A percentile compares a stretch with the other conserved stretches of the same genome.
These are phyloP conservation scores for Rhinogobio ventralis DNA, from an alignment of 2,797 vertebrate species.

Conservation along the genomic window DNA sequence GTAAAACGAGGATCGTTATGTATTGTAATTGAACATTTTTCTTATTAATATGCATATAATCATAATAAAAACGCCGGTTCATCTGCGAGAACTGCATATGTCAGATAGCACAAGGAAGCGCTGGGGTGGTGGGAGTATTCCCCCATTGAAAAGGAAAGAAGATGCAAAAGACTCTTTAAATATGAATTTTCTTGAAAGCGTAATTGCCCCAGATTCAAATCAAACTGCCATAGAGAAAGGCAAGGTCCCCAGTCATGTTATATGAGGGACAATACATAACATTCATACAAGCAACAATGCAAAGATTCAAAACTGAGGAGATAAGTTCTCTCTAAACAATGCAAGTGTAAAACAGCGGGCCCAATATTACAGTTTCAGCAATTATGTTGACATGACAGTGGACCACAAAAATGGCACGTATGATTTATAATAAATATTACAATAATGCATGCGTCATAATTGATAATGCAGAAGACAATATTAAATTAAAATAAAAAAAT, in stretches of 20 bases:
- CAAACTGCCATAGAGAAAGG: neutral
- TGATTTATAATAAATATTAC: constrained; percentile 20
- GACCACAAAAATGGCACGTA: neutral
- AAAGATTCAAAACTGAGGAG: neutral
- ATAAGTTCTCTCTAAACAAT: neutral
- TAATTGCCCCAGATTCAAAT: constrained; percentile 73
- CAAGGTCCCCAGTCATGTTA: neutral
- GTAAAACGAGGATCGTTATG: neutral
- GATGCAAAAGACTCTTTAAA: constrained; percentile 73
- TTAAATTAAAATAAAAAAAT: neutral
- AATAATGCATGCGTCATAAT: constrained; percentile 7
- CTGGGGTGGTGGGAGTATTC: constrained; percentile 31
- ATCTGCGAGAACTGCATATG: neutral
- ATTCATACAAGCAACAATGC: constrained; percentile 11
- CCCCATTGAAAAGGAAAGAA: constrained; percentile 65
- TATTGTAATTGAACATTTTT: too few species aligned
- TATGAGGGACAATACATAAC: neutral
- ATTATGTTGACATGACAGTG: constrained; percentile 3
- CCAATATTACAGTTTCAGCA: neutral
- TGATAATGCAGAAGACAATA: neutral
- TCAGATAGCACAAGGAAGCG: neutral
- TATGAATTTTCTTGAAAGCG: constrained; percentile 72
- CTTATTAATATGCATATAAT: neutral
- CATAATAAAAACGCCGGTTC: neutral
- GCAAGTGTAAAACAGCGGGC: neutral